Evolutionary conservation across 2,888 invertebrate species (phyloP).

Genomic region (Drosophila neotestacea): DNA sequence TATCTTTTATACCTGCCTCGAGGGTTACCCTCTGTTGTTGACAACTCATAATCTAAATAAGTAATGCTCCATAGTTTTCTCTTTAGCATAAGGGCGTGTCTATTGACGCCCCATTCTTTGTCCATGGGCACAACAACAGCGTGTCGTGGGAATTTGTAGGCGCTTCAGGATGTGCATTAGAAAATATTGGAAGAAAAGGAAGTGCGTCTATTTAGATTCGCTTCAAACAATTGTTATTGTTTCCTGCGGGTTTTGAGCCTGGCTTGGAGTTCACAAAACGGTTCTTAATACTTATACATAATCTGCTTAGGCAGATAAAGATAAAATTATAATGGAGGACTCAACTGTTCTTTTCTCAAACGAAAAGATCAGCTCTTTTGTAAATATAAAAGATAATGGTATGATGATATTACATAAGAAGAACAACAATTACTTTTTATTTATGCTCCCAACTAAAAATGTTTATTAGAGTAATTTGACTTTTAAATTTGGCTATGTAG

Average conservation of each 20-base stretch:
- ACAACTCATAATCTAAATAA: constrained; percentile 24
- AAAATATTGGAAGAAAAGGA: constrained; percentile 24
- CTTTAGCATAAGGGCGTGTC: constrained; percentile 31
- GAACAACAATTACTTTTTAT: no score
- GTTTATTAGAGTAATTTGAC: no score
- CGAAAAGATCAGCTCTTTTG: constrained; percentile 1
- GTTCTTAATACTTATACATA: constrained; percentile 3
- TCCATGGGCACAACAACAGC: background rate
- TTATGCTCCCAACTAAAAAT: no score
- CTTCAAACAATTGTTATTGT: constrained; percentile 8
- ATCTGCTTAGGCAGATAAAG: constrained; percentile 16
- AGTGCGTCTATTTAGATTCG: constrained; percentile 24
- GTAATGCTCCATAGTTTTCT: constrained; percentile 14
- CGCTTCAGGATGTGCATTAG: constrained; percentile 20
- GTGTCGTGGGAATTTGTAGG: constrained; percentile 45
- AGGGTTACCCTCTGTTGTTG: background rate
- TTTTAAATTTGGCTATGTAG: no score
- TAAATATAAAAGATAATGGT: background rate
- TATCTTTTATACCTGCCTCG: constrained; percentile 21
- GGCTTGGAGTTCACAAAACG: background rate
- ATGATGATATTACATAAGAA: background rate
- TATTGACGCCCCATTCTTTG: constrained; percentile 30
- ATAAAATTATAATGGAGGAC: constrained; percentile 5
- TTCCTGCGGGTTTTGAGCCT: constrained; percentile 2
- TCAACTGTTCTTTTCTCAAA: background rate